Evolutionary conservation across 2,113 vertebrate species (phyloP), one percentile per base, ranked within the genome.

Genomic region (Condylura cristata): DNA sequence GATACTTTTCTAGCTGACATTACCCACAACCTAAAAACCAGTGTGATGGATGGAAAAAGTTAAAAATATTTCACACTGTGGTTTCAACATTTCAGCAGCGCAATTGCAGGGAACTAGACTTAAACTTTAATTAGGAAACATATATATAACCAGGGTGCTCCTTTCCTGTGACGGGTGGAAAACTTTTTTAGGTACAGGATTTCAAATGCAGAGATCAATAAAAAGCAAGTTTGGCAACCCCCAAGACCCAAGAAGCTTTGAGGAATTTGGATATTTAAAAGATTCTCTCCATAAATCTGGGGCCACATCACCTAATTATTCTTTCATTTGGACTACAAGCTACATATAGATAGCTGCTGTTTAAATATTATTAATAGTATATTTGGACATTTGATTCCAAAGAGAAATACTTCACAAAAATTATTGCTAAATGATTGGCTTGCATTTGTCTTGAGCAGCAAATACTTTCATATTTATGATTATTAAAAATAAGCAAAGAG

Each of bases 61-160:
- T 96, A 92, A 96, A 96, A 92, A 97, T 93, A 97, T 91, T 96
- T 97, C 91, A 94, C 81, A 94, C 63, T 32, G 95, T 96, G 92
- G 93, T 93, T 95, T 61, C 78, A 96, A 95, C 81, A 88, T 86
- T 95, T 97, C 90, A 96, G 93, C 93, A 96, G 94, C 1, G 39
- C 90, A 96, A 95, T 87, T 74, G 41, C 89, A 82, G 89, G 37
- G 89, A 97, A 96, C 89, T 84, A 96, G 90, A 97, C 95, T 97
- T 96, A 97, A 97, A 91, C 81, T 96, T 95, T 96, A 97, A 96
- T 97, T 97, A 96, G 93, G 89, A 88, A 93, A 87, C 2, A 0
- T 90, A 89, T 95, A 92, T 92, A 96, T 96, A 96, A 95, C 46
- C 76, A 78, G 18, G 39, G 34, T 51, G 56, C 61, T 96, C 66